Evolutionary conservation across 1,140 invertebrate species (phyloP).

Genomic region (Aradophagus sp.): DNA sequence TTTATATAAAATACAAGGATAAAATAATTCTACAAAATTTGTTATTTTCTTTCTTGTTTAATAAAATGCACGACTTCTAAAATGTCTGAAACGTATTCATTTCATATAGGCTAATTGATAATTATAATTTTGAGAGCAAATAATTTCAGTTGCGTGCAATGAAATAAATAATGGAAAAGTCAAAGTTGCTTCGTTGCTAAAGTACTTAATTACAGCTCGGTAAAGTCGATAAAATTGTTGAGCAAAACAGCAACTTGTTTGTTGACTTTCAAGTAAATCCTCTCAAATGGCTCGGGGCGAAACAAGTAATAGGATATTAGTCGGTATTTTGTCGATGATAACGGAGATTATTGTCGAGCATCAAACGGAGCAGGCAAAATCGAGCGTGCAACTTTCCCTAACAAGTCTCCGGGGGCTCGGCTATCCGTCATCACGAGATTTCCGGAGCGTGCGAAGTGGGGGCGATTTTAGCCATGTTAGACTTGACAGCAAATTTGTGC

Average conservation of each 20-base stretch:
- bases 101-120: too few relatives aligned
- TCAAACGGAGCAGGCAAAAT: conserved; percentile 47
- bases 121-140: too few relatives aligned
- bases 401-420: conserved; percentile 50
- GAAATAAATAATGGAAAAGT: too few relatives aligned
- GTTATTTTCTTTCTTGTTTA: too few relatives aligned
- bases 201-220: background rate
- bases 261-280: conserved; percentile 40
- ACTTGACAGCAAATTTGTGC: conserved; percentile 45
- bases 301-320: conserved; percentile 52
- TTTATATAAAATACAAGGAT: too few relatives aligned
- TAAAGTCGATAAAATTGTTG: conserved; percentile 7
- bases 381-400: conserved; percentile 47
- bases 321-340: conserved; percentile 53
- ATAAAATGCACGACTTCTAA: too few relatives aligned
- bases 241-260: conserved; percentile 25
- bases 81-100: too few relatives aligned
- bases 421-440: conserved; percentile 54
- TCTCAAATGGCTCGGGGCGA: conserved; percentile 37
- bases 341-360: conserved; percentile 51
- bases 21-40: too few relatives aligned
- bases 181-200: too few relatives aligned
- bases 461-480: conserved; percentile 39
- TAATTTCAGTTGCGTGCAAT: too few relatives aligned
- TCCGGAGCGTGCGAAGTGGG: conserved; percentile 24